Evolutionary conservation across 2,113 vertebrate genomes (phyloP).

Genomic region (Chaetodon trifascialis): DNA sequence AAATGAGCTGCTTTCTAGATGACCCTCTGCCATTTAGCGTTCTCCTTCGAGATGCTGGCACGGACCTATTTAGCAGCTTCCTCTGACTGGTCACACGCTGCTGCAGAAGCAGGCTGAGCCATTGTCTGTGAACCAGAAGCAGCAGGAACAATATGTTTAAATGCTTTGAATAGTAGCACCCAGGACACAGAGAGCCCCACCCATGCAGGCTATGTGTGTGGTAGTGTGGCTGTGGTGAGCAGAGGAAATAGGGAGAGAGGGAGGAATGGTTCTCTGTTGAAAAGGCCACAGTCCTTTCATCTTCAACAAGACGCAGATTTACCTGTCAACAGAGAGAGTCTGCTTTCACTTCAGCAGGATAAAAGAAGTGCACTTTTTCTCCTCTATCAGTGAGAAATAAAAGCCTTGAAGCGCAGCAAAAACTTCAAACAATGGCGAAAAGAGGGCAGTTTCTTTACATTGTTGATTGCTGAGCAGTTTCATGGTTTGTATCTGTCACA

Average conservation of each 20-base stretch:
- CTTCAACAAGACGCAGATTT: slow-evolving; percentile 65
- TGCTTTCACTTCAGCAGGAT: slow-evolving; percentile 53
- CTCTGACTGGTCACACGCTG: slow-evolving; percentile 34
- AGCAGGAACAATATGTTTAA: slow-evolving; percentile 39
- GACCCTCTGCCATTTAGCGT: slow-evolving; percentile 23
- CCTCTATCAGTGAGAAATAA: slow-evolving; percentile 17
- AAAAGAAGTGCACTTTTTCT: slow-evolving; percentile 41
- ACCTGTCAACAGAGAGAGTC: slow-evolving; percentile 57
- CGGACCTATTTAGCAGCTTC: slow-evolving; percentile 11
- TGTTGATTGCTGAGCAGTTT: slow-evolving; percentile 2
- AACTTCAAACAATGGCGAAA: slow-evolving; percentile 29
- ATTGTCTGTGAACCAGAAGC: slow-evolving; percentile 29
- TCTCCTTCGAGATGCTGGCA: slow-evolving; percentile 8
- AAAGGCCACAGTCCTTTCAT: slow-evolving; percentile 72
- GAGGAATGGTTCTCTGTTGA: slow-evolving; percentile 46
- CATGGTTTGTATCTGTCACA: slow-evolving; percentile 20
- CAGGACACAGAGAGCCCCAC: slow-evolving; percentile 39
- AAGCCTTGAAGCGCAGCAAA: slow-evolving; percentile 39
- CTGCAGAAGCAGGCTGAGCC: slow-evolving; percentile 32
- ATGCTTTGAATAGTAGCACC: slow-evolving; percentile 35
- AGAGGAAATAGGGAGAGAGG: slow-evolving; percentile 23
- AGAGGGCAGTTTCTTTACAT: slow-evolving; percentile 19
- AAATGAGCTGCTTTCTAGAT: slow-evolving; percentile 21
- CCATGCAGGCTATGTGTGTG: slow-evolving; percentile 39
- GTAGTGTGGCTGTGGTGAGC: slow-evolving; percentile 18